A percentile compares a stretch with the other conserved stretches of the same genome.
Conservation (phyloP, 2,797 vertebrate species). For the Typhlichthys eigenmanni region DNA sequence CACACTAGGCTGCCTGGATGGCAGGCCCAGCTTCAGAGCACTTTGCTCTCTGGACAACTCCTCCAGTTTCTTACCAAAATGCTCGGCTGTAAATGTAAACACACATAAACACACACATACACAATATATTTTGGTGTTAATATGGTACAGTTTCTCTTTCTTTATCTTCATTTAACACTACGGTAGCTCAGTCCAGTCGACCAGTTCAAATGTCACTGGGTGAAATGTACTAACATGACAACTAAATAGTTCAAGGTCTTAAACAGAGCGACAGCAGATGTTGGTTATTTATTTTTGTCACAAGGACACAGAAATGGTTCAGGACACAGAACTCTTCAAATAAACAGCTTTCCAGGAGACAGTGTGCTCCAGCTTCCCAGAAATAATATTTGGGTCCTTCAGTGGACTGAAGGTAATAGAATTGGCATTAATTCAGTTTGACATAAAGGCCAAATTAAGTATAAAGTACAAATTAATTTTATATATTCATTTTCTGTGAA, state of each 20-base stretch:
- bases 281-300: constrained; percentile 49
- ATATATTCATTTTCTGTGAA: neutral
- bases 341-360: constrained; percentile 16
- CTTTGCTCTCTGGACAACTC: constrained; percentile 80
- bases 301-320: constrained; percentile 44
- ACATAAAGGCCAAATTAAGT: constrained; percentile 1
- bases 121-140: constrained; percentile 12
- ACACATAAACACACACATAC: constrained; percentile 19
- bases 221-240: neutral
- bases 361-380: neutral
- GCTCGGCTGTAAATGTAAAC: constrained; percentile 77
- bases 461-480: constrained; percentile 1
- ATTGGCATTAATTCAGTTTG: neutral
- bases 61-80: constrained; percentile 80
- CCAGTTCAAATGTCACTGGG: neutral
- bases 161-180: neutral
- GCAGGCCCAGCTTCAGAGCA: constrained; percentile 79
- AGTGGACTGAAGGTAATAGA: neutral
- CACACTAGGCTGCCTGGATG: constrained; percentile 83
- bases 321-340: constrained; percentile 33
- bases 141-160: neutral
- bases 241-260: constrained; percentile 31
- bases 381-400: constrained; percentile 23
- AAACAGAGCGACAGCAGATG: constrained; percentile 31
- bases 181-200: neutral